Conservation (phyloP, 2,888 invertebrate genomes). For the Callyntrura guangdongensis region DNA sequence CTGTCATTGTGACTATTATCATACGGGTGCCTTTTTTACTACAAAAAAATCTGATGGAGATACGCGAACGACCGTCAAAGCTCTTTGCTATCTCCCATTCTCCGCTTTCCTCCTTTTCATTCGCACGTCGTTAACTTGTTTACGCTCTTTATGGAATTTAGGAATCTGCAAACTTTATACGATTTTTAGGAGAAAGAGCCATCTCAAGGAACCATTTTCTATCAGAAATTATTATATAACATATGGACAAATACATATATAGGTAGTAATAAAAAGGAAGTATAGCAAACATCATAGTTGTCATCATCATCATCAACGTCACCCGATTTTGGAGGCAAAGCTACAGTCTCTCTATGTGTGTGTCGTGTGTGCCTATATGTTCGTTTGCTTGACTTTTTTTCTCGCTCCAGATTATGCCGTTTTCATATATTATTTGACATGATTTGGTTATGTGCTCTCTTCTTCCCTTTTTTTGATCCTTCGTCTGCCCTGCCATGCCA, state of each 20-base stretch:
- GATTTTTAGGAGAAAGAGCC: background rate
- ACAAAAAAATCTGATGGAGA: slow-evolving; percentile 17
- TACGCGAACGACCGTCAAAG: background rate
- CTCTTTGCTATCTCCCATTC: slow-evolving; percentile 18
- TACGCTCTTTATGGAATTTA: slow-evolving; percentile 37
- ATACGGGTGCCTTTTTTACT: slow-evolving; percentile 29
- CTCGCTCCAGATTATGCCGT: slow-evolving; percentile 3
- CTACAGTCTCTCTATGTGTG: too few relatives aligned
- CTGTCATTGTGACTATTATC: slow-evolving; percentile 25
- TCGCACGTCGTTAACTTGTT: too few relatives aligned
- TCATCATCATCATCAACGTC: background rate
- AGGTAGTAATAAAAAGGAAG: slow-evolving; percentile 33
- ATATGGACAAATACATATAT: too few relatives aligned
- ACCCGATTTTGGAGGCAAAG: background rate
- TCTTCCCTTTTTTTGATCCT: slow-evolving; percentile 7
- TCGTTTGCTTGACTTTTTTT: slow-evolving; percentile 7
- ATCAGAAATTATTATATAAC: background rate
- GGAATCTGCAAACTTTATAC: slow-evolving; percentile 1
- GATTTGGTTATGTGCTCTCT: slow-evolving; percentile 14
- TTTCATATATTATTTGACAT: slow-evolving; percentile 36
- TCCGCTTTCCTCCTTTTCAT: background rate
- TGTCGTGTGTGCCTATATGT: background rate
- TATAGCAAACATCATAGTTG: slow-evolving; percentile 16
- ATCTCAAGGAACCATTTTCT: background rate
- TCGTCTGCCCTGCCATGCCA: background rate